Evolutionary conservation across 1,140 invertebrate genomes (phyloP).

Genomic region (Diprion similis): DNA sequence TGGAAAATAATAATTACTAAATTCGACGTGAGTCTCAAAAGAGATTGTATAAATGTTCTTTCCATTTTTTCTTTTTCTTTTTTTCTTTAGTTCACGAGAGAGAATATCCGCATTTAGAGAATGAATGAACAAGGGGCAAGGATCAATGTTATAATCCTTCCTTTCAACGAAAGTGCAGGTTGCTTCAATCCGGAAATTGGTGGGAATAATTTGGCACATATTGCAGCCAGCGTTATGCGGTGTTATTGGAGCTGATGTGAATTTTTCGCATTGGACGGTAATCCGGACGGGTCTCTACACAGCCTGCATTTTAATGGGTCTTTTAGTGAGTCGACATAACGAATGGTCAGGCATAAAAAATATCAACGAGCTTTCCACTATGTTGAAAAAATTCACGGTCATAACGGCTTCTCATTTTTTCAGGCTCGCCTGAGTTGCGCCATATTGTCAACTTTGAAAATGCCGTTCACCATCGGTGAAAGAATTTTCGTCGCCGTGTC

Average conservation of each 20-base stretch:
- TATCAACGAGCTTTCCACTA: no score
- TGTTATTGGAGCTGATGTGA: conserved; percentile 52
- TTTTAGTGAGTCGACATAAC: conserved; percentile 37
- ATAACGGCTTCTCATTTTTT: conserved; percentile 14
- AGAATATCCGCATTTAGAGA: no score
- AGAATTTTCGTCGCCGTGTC: conserved; percentile 46
- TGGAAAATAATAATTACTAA: conserved; percentile 43
- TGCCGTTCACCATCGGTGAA: conserved; percentile 47
- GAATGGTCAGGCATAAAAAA: no score
- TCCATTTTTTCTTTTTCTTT: neutral
- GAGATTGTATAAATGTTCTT: neutral
- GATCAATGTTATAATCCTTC: no score
- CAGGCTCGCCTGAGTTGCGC: conserved; percentile 40
- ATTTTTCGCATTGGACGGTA: conserved; percentile 42
- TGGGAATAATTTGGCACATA: conserved; percentile 47
- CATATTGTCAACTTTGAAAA: conserved; percentile 34
- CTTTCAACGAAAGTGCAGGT: conserved; percentile 29
- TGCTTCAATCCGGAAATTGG: conserved; percentile 34
- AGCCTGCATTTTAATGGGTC: conserved; percentile 39
- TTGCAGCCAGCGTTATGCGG: conserved; percentile 53
- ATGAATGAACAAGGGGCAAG: no score
- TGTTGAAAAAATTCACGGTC: neutral
- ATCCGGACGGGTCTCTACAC: conserved; percentile 43
- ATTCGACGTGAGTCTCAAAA: conserved; percentile 40
- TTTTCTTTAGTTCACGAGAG: no score